Evolutionary conservation across 2,797 vertebrate species (phyloP).

Genomic region (Gymnoscopelus microlampas): DNA sequence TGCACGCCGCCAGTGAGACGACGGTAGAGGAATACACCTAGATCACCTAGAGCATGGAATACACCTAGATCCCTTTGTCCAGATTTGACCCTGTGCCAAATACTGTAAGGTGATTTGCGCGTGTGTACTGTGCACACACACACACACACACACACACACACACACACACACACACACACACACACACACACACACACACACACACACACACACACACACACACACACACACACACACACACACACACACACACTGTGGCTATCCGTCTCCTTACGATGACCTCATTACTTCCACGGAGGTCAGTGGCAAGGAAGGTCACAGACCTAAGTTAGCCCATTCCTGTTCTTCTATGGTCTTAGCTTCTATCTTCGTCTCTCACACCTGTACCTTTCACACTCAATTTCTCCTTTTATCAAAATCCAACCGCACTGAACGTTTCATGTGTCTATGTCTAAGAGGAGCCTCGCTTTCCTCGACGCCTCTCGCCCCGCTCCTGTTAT

Average conservation of each 20-base stretch:
- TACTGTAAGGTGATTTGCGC: too few species aligned
- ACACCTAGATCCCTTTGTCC: too few species aligned
- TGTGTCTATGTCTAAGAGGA: conserved; percentile 68
- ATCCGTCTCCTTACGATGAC: conserved; percentile 56
- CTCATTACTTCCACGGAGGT: conserved; percentile 64
- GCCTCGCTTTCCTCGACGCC: conserved; percentile 59
- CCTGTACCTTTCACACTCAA: conserved; percentile 66
- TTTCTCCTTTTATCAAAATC: conserved; percentile 68
- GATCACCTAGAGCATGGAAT: too few species aligned
- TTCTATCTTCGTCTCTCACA: conserved; percentile 58
- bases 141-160: conserved; percentile 4
- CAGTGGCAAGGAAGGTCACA: conserved; percentile 51
- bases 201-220: background rate
- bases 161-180: background rate
- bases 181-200: background rate
- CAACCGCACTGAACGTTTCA: conserved; percentile 61
- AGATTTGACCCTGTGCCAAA: too few species aligned
- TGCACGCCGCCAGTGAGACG: too few species aligned
- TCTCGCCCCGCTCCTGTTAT: conserved; percentile 41
- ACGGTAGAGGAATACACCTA: too few species aligned
- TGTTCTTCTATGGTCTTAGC: conserved; percentile 52
- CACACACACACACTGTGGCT: conserved; percentile 27
- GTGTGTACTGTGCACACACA: background rate
- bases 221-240: conserved; percentile 16
- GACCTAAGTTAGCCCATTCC: conserved; percentile 59